Base-by-base conservation (phyloP, 1,140 invertebrate species). In the Zeugodacus cucurbitae region DNA sequence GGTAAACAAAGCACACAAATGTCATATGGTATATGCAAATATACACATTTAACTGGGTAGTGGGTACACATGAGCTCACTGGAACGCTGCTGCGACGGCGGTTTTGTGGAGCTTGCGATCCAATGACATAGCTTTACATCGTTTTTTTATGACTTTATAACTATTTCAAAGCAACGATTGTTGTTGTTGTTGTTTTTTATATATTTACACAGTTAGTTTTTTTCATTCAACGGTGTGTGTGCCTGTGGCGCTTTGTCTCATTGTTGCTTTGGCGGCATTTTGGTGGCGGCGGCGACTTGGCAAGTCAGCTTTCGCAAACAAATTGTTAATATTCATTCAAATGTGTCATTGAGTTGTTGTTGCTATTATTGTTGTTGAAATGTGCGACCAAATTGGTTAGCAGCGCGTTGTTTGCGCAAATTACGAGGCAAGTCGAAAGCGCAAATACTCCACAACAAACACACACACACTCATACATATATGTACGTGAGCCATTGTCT, bases 281-380 rank as follows among this genome's bases (percentile, higher is more conserved):
- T 11, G 62, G 62, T 29, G 62, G n/a, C 29, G 62, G 10, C 29
- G n/a, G 62, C 62, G 22, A 54, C 14, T 54, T 7, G 14, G 48
- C 48, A 70, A 82, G 67, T 22, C 32, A 74, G 34, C 67, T 22
- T 74, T 54, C 6, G 74, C 41, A 82, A 82, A 82, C 44, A 82
- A 82, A 82, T 82, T 82, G 74, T 29, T 82, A 44, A 82, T 82
- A 82, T 29, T 22, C 7, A 82, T 82, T 54, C 41, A 82, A 82
- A 82, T 82, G 41, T 82, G 41, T 82, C 44, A 82, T 44, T 82
- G 74, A 82, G 41, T 48, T 20, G n/a, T n/a, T n/a, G n/a, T n/a
- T n/a, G n/a, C n/a, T n/a, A n/a, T n/a, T n/a, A n/a, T n/a, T n/a
- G 41, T 48, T 20, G n/a, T 41, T 82, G 74, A 48, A 82, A 48